Conservation (phyloP, 1,140 invertebrate species). For the Portunus trituberculatus region DNA sequence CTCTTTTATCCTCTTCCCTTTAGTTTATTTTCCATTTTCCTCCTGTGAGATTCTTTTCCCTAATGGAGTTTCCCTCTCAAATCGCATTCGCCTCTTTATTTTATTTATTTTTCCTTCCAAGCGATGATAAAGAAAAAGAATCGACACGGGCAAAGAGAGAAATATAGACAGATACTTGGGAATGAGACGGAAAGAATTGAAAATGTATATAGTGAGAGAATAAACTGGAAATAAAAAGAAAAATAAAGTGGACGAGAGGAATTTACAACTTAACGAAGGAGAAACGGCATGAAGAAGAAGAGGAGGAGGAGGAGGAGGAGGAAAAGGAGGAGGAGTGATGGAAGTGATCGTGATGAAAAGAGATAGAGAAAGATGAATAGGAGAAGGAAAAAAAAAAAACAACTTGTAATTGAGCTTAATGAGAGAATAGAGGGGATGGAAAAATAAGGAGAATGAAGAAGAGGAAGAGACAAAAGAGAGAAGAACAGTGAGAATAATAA, state of each 20-base stretch:
- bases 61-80: not conserved
- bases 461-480: not conserved
- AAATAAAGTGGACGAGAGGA: not conserved
- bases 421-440: not conserved
- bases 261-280: not conserved
- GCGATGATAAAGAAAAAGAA: not conserved
- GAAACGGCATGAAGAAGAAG: slow-evolving; percentile 42
- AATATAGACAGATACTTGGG: not conserved
- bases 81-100: not conserved
- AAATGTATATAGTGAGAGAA: not conserved
- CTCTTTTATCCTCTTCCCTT: not conserved
- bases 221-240: not conserved
- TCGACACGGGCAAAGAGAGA: not conserved
- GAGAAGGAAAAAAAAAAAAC: not conserved
- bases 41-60: not conserved
- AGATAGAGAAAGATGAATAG: not conserved
- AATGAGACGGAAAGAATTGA: not conserved
- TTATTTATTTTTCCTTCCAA: not conserved
- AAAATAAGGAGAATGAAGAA: not conserved
- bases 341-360: not conserved
- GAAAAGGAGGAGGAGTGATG: not conserved
- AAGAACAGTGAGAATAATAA: not conserved
- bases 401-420: not conserved
- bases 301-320: slow-evolving; percentile 30
- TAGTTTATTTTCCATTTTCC: not conserved